Evolutionary conservation across 2,888 invertebrate genomes (phyloP), one percentile per base, ranked within the genome.

Genomic region (Lasioglossum figueresi): DNA sequence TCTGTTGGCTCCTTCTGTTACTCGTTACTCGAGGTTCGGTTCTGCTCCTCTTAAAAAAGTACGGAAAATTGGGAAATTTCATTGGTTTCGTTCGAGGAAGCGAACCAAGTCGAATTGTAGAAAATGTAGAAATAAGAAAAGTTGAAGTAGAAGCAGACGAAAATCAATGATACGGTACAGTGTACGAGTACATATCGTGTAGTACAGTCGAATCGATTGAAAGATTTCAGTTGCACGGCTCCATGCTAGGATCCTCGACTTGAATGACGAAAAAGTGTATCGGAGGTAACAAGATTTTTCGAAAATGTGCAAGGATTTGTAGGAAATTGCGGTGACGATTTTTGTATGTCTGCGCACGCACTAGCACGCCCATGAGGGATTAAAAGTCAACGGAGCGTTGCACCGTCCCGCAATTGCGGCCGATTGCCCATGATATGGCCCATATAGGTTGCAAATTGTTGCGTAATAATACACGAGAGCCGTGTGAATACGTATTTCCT

Each of bases 401-500:
- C 34, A 76, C 48, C 40, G 34, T 59, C 48, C 43, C n/a, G 40
- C 73, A 76, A 76, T 83, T 70, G 73, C 70, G 76, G 68, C 23
- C 59, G 72, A 83, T 79, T 76, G 56, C 16, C 76, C 66, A 52
- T 37, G 83, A 63, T 72, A 72, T 83, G 37, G 59, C 68, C 73
- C 74, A 66, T 71, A 80, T 74, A 83, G 76, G 63, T 85, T 85
- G 70, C 77, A 77, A 52, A 80, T 80, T 63, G 71, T 84, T 85
- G 77, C 85, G 85, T 84, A 84, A 84, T 80, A 85, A 84, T 84
- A 74, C 63, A 80, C 75, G 83, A 83, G 68, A 77, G 59, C 71
- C n/a, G 43, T 75, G 80, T 75, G 80, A 80, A 83, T 71, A 74
- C 79, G 73, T 80, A 80, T 80, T 80, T 85, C 84, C 85, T 84